Evolutionary conservation across 2,888 invertebrate genomes (phyloP).

Genomic region (Agonopterix subpropinquella): DNA sequence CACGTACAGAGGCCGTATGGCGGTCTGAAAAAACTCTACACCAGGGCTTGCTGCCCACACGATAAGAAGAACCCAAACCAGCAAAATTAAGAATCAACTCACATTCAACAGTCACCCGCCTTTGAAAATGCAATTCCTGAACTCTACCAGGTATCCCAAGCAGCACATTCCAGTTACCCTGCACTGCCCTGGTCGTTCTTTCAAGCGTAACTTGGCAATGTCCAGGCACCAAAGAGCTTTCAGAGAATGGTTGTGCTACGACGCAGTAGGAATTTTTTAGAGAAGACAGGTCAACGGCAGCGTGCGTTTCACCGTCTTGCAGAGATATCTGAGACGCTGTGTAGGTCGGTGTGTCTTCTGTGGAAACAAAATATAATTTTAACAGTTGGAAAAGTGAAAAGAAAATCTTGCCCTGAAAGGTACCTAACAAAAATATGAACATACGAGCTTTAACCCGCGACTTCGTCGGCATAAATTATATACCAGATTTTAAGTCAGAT

Average conservation of each 20-base stretch:
- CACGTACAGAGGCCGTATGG: too few species aligned
- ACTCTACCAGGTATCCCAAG: slow-evolving; percentile 61
- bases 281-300: slow-evolving; percentile 35
- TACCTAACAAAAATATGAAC: too few species aligned
- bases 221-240: slow-evolving; percentile 51
- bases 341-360: slow-evolving; percentile 29
- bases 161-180: slow-evolving; percentile 62
- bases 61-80: background rate
- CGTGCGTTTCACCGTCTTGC: slow-evolving; percentile 38
- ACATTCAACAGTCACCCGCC: slow-evolving; percentile 53
- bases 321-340: slow-evolving; percentile 35
- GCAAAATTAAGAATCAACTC: slow-evolving; percentile 8
- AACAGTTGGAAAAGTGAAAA: too few species aligned
- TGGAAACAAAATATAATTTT: slow-evolving; percentile 8
- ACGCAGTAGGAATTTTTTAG: slow-evolving; percentile 49
- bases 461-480: too few species aligned
- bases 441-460: too few species aligned
- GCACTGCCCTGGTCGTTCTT: slow-evolving; percentile 52
- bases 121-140: slow-evolving; percentile 46
- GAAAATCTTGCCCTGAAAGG: too few species aligned
- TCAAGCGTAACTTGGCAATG: slow-evolving; percentile 54
- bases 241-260: slow-evolving; percentile 58
- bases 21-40: too few species aligned
- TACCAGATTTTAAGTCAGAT: too few species aligned
- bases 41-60: too few species aligned